A percentile compares a stretch with the other conserved stretches of the same genome.
Conservation (phyloP, 2,797 vertebrate genomes). For the Acanthurus tractus region DNA sequence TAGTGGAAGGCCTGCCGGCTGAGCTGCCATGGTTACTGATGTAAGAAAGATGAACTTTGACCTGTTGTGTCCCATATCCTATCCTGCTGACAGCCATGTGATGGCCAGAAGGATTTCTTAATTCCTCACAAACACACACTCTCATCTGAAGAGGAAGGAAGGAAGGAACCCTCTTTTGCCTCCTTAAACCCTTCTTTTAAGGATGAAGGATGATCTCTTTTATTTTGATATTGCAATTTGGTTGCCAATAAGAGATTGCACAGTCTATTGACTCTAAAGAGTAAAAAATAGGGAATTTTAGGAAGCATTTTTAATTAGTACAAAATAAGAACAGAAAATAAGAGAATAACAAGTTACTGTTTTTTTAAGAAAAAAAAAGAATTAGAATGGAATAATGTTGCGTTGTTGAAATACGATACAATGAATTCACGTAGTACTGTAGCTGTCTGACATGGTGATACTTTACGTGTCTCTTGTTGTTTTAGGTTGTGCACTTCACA, state of each 20-base stretch:
- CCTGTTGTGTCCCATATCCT: conserved; percentile 81
- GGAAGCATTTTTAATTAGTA: conserved; percentile 83
- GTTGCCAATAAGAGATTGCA: conserved; percentile 99
- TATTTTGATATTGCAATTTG: conserved; percentile 93
- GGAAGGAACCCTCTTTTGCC: conserved; percentile 82
- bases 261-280: conserved; percentile 99
- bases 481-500: conserved; percentile 91
- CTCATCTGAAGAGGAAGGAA: conserved; percentile 93
- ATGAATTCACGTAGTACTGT: conserved; percentile 90
- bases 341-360: conserved; percentile 90
- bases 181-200: conserved; percentile 79
- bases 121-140: conserved; percentile 85
- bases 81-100: conserved; percentile 92
- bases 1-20: conserved; percentile 77
- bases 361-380: conserved; percentile 83
- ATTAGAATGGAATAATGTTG: conserved; percentile 86
- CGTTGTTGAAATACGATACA: conserved; percentile 88
- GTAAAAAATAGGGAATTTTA: conserved; percentile 87
- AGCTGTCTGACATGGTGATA: conserved; percentile 92
- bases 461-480: conserved; percentile 89
- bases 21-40: conserved; percentile 83
- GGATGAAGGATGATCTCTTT: conserved; percentile 87
- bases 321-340: conserved; percentile 75
- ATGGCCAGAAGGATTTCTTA: conserved; percentile 96
- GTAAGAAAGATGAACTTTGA: conserved; percentile 80